Conservation (phyloP, 2,113 vertebrate genomes). For the Zingel zingel region DNA sequence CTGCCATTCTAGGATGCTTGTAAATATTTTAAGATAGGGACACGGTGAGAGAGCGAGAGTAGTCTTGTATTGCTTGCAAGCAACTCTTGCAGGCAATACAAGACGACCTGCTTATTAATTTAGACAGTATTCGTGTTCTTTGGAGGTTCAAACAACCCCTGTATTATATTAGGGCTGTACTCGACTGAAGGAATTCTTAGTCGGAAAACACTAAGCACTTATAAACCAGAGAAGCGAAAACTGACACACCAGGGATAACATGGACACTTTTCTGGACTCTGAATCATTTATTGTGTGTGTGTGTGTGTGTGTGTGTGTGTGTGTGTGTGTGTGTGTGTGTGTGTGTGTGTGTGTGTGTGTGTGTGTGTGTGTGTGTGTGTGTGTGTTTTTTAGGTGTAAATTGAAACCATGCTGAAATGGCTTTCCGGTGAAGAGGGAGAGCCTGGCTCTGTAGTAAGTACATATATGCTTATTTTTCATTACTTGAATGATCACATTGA, state of each 20-base stretch:
- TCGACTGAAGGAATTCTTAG: too few species aligned
- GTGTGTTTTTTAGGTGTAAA: constrained; percentile 42
- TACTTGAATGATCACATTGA: neutral
- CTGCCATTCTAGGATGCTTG: neutral
- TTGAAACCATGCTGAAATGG: constrained; percentile 89
- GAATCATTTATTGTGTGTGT: neutral
- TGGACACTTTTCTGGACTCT: neutral
- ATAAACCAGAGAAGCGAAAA: neutral
- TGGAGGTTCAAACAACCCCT: neutral
- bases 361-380: constrained; percentile 19
- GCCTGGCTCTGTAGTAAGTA: constrained; percentile 85
- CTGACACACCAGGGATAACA: too few species aligned
- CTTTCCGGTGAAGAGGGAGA: constrained; percentile 84
- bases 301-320: neutral
- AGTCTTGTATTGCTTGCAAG: neutral
- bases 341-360: neutral
- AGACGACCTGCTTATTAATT: neutral
- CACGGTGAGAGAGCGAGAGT: too few species aligned
- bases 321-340: constrained; percentile 23
- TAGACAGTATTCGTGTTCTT: neutral
- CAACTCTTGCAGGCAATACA: neutral
- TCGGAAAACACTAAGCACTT: too few species aligned
- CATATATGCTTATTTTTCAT: neutral
- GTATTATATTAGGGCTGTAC: neutral
- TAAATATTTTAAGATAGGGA: constrained; percentile 45